Conservation (phyloP, 2,888 invertebrate genomes). For the Invenusta paracnida region DNA sequence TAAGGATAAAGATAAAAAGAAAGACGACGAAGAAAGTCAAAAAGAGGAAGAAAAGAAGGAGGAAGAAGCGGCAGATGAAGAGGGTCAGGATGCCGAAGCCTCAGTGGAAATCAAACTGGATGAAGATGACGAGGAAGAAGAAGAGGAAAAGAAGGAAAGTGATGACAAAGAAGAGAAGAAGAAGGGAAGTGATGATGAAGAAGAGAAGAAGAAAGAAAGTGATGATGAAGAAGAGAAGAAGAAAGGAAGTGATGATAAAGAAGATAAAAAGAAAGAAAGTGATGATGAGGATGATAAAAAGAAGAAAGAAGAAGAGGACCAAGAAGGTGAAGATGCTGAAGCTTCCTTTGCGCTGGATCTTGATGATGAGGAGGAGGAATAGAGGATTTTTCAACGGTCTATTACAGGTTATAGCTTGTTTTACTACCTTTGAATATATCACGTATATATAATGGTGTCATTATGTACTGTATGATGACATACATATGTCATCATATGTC, state of each 20-base stretch:
- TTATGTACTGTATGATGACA: too few species aligned
- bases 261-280: not conserved
- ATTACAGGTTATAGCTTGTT: too few species aligned
- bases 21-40: not conserved
- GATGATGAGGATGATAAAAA: not conserved
- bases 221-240: not conserved
- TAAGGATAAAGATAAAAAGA: not conserved
- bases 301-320: not conserved
- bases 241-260: not conserved
- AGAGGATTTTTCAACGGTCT: too few species aligned
- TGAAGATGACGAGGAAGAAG: not conserved
- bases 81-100: not conserved
- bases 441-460: too few species aligned
- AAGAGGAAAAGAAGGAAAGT: not conserved
- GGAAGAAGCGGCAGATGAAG: slow-evolving; percentile 18
- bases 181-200: not conserved
- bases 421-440: too few species aligned
- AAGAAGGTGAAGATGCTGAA: not conserved
- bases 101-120: slow-evolving; percentile 1
- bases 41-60: slow-evolving; percentile 21
- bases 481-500: too few species aligned
- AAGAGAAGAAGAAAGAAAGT: not conserved
- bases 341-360: not conserved
- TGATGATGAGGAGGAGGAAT: not conserved
- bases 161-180: not conserved